Evolutionary conservation across 2,888 invertebrate genomes (phyloP).

Genomic region (Doris montereyensis): DNA sequence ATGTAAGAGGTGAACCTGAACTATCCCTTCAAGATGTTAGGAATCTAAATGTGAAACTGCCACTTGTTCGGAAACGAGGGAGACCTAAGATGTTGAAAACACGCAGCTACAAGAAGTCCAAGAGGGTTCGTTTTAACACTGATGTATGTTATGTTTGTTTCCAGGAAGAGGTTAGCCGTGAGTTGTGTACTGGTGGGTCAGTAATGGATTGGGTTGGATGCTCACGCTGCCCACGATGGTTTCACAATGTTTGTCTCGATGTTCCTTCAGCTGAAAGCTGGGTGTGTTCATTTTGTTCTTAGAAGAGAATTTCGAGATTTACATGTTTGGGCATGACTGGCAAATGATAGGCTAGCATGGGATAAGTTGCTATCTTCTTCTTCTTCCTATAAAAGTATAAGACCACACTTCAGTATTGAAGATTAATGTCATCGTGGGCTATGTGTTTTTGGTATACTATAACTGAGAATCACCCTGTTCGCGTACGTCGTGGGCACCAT

Average conservation of each 20-base stretch:
- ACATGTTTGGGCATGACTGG: no score
- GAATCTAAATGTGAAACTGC: not conserved
- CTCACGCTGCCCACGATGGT: slow-evolving; percentile 16
- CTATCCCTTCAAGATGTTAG: slow-evolving; percentile 11
- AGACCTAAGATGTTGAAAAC: slow-evolving; percentile 14
- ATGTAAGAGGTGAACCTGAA: not conserved
- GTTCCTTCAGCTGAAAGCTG: not conserved
- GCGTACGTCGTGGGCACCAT: no score
- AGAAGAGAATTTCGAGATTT: no score
- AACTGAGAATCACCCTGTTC: no score
- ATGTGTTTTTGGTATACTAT: no score
- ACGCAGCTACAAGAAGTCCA: slow-evolving; percentile 12
- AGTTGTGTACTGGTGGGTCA: slow-evolving; percentile 8
- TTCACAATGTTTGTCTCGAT: slow-evolving; percentile 7
- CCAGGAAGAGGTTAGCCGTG: slow-evolving; percentile 11
- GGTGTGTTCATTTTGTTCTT: not conserved
- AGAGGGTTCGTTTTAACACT: not conserved
- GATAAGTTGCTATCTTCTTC: no score
- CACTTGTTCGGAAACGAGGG: slow-evolving; percentile 6
- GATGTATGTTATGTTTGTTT: slow-evolving; percentile 13
- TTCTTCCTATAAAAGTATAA: no score
- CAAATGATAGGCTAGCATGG: no score
- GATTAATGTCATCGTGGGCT: no score
- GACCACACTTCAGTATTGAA: no score
- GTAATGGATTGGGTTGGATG: no score